Percentiles rank a stretch among this genome's conserved stretches.
phyloP scores from a whole-genome alignment of 2,113 vertebrate genomes.

The Cairina moschata region DNA sequence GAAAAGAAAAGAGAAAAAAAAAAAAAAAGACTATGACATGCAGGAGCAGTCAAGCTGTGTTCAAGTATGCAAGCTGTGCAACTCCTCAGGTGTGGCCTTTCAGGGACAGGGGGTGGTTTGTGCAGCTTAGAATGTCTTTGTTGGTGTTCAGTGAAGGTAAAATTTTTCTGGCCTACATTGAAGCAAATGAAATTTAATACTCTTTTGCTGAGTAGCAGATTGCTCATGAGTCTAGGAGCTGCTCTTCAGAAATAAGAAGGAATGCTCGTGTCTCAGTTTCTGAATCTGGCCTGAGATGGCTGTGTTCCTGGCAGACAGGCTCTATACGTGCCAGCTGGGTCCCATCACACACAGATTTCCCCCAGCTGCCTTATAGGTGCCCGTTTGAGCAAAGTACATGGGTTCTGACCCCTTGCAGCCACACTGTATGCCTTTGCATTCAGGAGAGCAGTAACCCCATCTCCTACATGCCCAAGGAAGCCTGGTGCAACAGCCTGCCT shows the following conservation, averaged over 20 bases:
- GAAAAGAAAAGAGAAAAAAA: too few species aligned
- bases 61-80: not conserved
- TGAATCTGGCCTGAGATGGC: not conserved
- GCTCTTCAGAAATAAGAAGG: not conserved
- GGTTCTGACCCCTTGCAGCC: not conserved
- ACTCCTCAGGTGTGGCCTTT: not conserved
- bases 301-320: not conserved
- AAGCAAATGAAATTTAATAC: not conserved
- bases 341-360: not conserved
- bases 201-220: not conserved
- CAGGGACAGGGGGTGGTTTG: rapidly evolving
- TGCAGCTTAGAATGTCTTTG: not conserved
- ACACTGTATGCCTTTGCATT: not conserved
- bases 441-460: not conserved
- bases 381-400: not conserved
- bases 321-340: too few species aligned
- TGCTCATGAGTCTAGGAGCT: not conserved
- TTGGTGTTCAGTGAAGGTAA: not conserved
- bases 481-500: not conserved
- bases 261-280: not conserved
- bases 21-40: not conserved
- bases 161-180: not conserved
- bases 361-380: not conserved
- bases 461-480: not conserved
- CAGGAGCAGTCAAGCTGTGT: not conserved